Evolutionary conservation across 1,140 invertebrate species (phyloP).

Genomic region (Diorhabda sublineata): DNA sequence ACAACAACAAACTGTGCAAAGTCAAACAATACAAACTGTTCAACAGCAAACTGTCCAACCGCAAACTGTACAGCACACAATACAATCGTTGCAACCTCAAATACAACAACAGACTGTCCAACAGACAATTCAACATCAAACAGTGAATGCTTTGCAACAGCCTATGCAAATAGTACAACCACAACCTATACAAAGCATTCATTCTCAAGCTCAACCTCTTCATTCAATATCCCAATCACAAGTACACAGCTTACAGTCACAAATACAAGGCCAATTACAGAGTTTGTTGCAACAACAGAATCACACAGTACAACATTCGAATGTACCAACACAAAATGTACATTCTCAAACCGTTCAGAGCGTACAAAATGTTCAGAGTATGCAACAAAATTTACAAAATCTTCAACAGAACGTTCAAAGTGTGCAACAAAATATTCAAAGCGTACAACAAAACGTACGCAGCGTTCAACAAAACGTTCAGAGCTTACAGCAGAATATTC

Average conservation of each 20-base stretch:
- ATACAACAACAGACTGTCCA: conserved; percentile 45
- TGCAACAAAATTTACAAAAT: conserved; percentile 21
- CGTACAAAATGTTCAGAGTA: conserved; percentile 24
- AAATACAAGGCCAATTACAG: conserved; percentile 42
- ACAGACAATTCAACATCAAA: conserved; percentile 44
- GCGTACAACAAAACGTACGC: conserved; percentile 16
- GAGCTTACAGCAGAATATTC: conserved; percentile 24
- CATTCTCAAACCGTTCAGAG: conserved; percentile 30
- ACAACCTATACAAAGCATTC: conserved; percentile 38
- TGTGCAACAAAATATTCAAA: conserved; percentile 23
- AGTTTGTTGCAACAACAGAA: conserved; percentile 42
- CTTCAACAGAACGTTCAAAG: conserved; percentile 21
- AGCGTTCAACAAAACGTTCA: conserved; percentile 23
- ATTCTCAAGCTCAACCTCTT: conserved; percentile 32
- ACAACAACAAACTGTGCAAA: conserved; percentile 46
- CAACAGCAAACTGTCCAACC: conserved; percentile 46
- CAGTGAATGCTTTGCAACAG: conserved; percentile 40
- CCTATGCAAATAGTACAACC: conserved; percentile 45
- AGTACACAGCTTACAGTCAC: conserved; percentile 40
- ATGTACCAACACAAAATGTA: conserved; percentile 28
- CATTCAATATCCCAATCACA: conserved; percentile 35
- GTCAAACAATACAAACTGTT: conserved; percentile 45
- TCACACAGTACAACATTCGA: conserved; percentile 32
- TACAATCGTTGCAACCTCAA: conserved; percentile 40
- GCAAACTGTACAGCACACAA: conserved; percentile 37